Conservation (phyloP, 2,113 vertebrate genomes). For the Acrocephalus kingi region DNA sequence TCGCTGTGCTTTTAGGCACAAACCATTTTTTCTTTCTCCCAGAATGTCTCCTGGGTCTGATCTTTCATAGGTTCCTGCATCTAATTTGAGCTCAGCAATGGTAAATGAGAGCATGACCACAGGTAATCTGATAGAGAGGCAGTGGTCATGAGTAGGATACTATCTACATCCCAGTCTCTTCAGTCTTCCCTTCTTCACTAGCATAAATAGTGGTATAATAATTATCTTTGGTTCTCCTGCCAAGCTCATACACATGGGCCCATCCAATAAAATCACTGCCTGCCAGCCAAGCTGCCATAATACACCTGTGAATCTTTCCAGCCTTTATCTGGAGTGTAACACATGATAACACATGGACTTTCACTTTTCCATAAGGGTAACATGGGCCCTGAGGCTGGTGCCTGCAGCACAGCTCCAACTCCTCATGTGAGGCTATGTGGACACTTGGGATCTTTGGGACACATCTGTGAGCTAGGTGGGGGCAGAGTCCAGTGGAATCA, state of each 20-base stretch:
- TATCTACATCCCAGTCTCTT: background rate
- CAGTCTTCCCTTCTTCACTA: background rate
- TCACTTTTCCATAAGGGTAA: background rate
- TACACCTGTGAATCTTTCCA: background rate
- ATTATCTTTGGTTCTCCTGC: background rate
- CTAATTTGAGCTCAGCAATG: background rate
- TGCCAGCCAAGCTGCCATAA: background rate
- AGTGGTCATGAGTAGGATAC: background rate
- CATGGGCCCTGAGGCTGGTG: background rate
- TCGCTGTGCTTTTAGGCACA: background rate
- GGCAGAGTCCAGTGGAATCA: background rate
- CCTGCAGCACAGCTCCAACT: background rate
- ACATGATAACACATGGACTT: background rate
- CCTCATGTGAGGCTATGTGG: background rate
- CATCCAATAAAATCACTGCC: background rate
- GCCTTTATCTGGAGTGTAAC: background rate
- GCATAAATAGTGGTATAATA: fast-evolving
- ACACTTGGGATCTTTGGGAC: background rate
- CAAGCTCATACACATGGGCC: background rate
- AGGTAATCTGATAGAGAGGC: background rate
- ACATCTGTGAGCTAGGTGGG: fast-evolving
- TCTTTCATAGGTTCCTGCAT: background rate
- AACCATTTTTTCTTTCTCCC: background rate
- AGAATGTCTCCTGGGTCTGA: background rate
- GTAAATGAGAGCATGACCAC: fast-evolving